Percentiles rank a stretch among this genome's conserved stretches.
Evolutionary conservation across 2,113 vertebrate species (phyloP).

Genomic region (Buteo buteo): DNA sequence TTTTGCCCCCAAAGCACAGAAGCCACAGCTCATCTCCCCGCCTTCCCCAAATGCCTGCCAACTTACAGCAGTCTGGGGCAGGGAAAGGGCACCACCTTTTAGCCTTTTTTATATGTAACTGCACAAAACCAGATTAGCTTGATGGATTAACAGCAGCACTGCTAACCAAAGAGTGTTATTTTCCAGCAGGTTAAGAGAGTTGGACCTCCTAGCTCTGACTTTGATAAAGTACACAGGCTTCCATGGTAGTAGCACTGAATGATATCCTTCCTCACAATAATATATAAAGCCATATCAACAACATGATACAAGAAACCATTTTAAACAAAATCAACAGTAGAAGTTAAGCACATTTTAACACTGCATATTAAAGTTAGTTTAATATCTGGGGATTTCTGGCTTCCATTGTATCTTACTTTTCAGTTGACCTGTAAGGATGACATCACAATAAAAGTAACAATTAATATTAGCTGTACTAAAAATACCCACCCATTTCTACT

Average conservation of each 20-base stretch:
- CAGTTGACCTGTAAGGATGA: background rate
- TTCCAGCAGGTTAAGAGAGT: background rate
- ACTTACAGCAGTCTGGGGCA: background rate
- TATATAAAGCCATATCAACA: rapidly evolving
- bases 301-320: background rate
- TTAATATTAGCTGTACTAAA: constrained; percentile 17
- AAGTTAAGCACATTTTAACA: background rate
- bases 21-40: background rate
- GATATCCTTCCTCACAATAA: background rate
- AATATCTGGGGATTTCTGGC: background rate
- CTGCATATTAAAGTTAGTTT: background rate
- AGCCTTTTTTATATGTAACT: background rate
- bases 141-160: background rate
- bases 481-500: constrained; percentile 29
- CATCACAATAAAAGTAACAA: constrained; percentile 31
- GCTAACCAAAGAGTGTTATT: background rate
- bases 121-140: background rate
- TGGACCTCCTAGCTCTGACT: background rate
- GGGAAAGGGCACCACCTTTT: background rate
- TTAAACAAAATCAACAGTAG: background rate
- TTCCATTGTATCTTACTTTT: background rate
- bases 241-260: background rate
- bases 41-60: background rate
- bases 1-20: background rate
- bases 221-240: rapidly evolving